Evolutionary conservation across 1,140 invertebrate species (phyloP), one percentile per base, ranked within the genome.

Genomic region (Sycophila sp.): DNA sequence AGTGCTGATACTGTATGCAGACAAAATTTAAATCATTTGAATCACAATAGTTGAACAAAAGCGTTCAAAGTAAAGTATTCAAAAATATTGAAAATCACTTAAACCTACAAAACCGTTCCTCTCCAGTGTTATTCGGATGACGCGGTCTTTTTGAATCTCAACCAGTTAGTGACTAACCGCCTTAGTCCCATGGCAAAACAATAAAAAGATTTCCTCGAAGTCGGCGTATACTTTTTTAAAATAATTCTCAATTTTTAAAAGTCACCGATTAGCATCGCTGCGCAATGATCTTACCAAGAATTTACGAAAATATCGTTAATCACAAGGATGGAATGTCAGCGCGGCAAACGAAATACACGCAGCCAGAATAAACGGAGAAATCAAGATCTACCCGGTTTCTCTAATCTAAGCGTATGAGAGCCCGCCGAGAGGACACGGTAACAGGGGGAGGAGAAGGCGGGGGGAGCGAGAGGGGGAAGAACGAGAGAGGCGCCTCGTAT

Each of bases 381-480:
- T 64, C 42, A 51, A 64, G 47, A 64, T 64, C 32, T 53, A 22
- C 13, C 2, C 11, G 11, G 42, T 47, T 62, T 13, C 13, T 65
- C 36, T 55, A 30, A 65, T 55, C 49, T 17, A 13, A 22, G 17
- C 15, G 24, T 17, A 6, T 40, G 49, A 17, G 10, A 22, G 22
- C 26, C 13, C 26, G 11, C 32, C 17, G 32, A 32, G 24, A 34
- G 40, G 73, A 78, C 74, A 67, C 53, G 51, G 62, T 55, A 70
- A 69, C 59, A 68, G 69, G 62, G 55, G 71, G 65, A 67, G 42
- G 45, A n/a, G 40, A 75, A 78, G 74, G 68, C 53, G 51, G 62
- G 51, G 68, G 66, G 60, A 68, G 69, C 60, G 55, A 73, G 65
- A 67, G 42, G 45, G 42, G 55, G 63, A 71, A 58, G 49, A 73